Evolutionary conservation across 2,113 vertebrate genomes (phyloP).

Genomic region (Neotoma lepida): DNA sequence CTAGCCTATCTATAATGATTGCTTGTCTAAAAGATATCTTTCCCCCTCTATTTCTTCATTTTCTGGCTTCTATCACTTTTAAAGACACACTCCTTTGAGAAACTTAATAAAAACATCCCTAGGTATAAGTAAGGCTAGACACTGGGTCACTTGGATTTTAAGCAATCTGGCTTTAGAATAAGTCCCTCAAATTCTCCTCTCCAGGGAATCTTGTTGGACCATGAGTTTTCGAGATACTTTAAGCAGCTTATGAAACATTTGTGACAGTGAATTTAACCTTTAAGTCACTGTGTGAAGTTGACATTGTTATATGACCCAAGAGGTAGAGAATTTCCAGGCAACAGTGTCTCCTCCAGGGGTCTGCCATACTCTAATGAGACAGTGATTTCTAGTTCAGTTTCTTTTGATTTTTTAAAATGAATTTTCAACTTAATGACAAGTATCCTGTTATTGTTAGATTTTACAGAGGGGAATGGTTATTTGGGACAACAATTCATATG

Average conservation of each 20-base stretch:
- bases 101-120: conserved; percentile 39
- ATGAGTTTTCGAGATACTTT: neutral
- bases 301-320: neutral
- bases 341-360: neutral
- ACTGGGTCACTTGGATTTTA: conserved; percentile 49
- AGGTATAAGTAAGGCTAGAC: conserved; percentile 20
- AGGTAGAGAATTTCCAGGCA: neutral
- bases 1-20: neutral
- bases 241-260: conserved; percentile 29
- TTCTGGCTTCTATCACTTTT: neutral
- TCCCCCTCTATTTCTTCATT: neutral
- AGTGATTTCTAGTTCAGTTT: neutral
- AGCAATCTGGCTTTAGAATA: neutral
- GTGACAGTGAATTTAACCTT: neutral
- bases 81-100: neutral
- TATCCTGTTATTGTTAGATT: neutral
- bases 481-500: neutral
- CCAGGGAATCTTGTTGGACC: neutral
- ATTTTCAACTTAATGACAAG: neutral
- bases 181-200: conserved; percentile 37
- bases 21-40: neutral
- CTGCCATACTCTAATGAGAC: neutral
- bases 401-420: neutral
- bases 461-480: conserved; percentile 10
- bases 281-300: neutral